These are phyloP conservation scores for Carpatolechia fugitivella DNA, from an alignment of 2,888 invertebrate species.

Conservation along the genomic window DNA sequence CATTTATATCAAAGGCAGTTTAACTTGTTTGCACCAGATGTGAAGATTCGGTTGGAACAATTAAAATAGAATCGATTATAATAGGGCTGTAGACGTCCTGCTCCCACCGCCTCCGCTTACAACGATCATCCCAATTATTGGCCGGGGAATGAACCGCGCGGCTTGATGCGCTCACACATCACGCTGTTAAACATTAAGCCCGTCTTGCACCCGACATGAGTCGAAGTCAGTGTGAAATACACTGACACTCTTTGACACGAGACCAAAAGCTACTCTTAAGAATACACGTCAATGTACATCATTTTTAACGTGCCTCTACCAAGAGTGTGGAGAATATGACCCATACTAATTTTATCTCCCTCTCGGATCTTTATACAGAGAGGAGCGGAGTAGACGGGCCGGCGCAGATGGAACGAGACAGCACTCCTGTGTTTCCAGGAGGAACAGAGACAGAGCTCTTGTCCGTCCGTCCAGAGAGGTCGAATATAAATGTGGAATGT, in stretches of 20 bases:
- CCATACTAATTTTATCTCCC: conserved; percentile 72
- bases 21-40: conserved; percentile 32
- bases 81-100: conserved; percentile 41
- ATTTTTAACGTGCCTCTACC: too few relatives aligned
- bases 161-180: conserved; percentile 51
- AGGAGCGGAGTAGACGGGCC: conserved; percentile 62
- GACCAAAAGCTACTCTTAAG: too few relatives aligned
- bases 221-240: too few relatives aligned
- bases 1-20: neutral
- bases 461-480: conserved; percentile 71
- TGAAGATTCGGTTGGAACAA: conserved; percentile 53
- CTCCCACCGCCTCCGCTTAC: conserved; percentile 48
- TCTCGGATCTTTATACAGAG: conserved; percentile 61
- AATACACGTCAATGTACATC: too few relatives aligned
- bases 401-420: conserved; percentile 60
- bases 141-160: conserved; percentile 60
- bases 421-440: conserved; percentile 23
- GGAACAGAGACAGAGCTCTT: conserved; percentile 42
- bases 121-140: conserved; percentile 74
- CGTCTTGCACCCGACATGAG: too few relatives aligned
- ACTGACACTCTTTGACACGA: too few relatives aligned
- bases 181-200: conserved; percentile 62
- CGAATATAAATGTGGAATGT: conserved; percentile 79
- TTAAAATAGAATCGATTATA: conserved; percentile 65
- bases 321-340: conserved; percentile 64